These are phyloP conservation scores for Nothoprocta perdicaria DNA, from an alignment of 2,113 vertebrate species.

Conservation along the genomic window DNA sequence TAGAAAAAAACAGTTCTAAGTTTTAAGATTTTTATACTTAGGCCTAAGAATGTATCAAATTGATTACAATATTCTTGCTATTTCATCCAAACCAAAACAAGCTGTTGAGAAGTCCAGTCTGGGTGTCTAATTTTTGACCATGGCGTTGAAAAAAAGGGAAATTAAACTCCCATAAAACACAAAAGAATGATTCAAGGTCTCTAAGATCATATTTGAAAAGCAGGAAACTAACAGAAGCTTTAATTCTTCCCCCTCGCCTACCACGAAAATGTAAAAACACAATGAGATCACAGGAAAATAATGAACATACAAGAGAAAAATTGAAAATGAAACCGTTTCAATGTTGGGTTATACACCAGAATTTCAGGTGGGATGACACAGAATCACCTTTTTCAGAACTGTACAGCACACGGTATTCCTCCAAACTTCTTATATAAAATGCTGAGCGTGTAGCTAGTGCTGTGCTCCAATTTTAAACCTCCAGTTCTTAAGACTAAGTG, in stretches of 20 bases:
- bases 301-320: background rate
- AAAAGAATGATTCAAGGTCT: background rate
- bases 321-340: background rate
- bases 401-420: background rate
- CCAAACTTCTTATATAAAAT: constrained; percentile 2
- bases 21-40: background rate
- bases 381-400: background rate
- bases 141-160: background rate
- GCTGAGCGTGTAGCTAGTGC: background rate
- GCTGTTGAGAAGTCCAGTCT: background rate
- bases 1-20: background rate
- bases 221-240: background rate
- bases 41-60: background rate
- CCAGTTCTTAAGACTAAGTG: background rate
- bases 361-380: background rate
- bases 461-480: background rate
- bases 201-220: background rate
- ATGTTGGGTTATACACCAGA: background rate
- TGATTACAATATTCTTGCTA: constrained; percentile 2
- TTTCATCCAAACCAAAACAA: background rate
- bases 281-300: background rate
- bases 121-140: background rate
- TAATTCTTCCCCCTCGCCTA: background rate
- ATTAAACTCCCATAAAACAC: background rate
- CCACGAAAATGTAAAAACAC: background rate